Base-by-base conservation (phyloP, 2,888 invertebrate genomes). In the Spatulosminthurus flaviceps region DNA sequence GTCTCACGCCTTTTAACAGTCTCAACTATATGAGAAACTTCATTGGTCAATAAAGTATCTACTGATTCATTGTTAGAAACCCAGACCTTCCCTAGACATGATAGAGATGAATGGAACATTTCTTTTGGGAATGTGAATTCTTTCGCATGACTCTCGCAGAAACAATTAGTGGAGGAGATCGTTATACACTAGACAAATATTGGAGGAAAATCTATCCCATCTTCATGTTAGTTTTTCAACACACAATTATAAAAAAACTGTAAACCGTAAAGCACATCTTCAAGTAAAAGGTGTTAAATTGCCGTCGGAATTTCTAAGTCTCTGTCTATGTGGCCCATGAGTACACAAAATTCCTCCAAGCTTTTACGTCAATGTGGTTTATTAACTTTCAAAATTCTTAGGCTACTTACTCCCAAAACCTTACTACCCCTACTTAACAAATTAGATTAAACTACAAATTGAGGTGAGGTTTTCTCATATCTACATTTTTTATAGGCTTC, bases 281-380 rank as follows among this genome's bases (percentile, higher is more conserved):
- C 51, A 51, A 51, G n/a, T n/a, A 34, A 34, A 4, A 34, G 4
- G 34, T 34, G 34, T 34, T 34, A 51, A 51, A 51, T 5, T 51
- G 16, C 51, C 16, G 4, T 34, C 4, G 51, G 51, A 19, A 51
- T n/a, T 19, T 2, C 5, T 51, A 19, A 19, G 51, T 51, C 16
- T 19, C 16, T 51, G n/a, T 51, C 9, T 51, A 5, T 51, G 51
- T 51, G 51, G 51, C 51, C 2, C 16, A 51, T 51, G 34, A 7
- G 4, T n/a, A n/a, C n/a, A n/a, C n/a, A 4, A 34, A 34, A 34
- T 34, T 34, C 34, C n/a, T 51, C 16, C 51, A 51, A 51, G 51
- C n/a, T 51, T 41, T 41, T 51, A 51, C 51, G 51, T 19, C 51
- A 51, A 51, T 51, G 51, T 51, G 51, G 51, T n/a, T 51, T 51